Base-by-base conservation (phyloP, 1,140 invertebrate species). In the Wasmannia auropunctata region DNA sequence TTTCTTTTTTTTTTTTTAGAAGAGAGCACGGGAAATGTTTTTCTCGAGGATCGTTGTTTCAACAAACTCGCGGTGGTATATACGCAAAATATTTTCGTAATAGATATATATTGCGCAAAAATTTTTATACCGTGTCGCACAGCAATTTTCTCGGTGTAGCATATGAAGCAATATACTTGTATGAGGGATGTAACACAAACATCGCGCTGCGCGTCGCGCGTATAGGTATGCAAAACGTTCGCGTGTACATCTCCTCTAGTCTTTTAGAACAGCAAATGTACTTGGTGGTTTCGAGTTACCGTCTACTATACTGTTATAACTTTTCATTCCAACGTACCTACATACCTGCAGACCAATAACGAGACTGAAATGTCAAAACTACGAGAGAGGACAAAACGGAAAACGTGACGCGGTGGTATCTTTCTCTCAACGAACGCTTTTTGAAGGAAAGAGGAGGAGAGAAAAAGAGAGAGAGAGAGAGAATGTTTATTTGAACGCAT, bases 101-200 rank as follows among this genome's bases (percentile, higher is more conserved):
- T 58, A n/a, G n/a, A n/a, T n/a, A n/a, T n/a, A 75, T 16, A 37
- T 7, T 5, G 31, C 34, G 5, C 8, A 25, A 25, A 37, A 54
- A 37, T 74, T 22, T 37, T n/a, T 74, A 22, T 14, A 56, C 2
- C 46, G 28, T 34, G 46, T 72, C 31, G n/a, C n/a, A 40, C 34
- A 58, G 19, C 72, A 75, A 37, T 75, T 58, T 75, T 28, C 22
- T 25, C 51, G 25, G 51, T 25, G 25, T 70, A 70, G 25, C 67
- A 25, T 70, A 28, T n/a, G n/a, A 70, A 70, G 67, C 22, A 56
- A 37, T n/a, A 75, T 14, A n/a, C 31, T 75, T 56, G 3, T 58
- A 56, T 16, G 51, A 76, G 43, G 25, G 25, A 63, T n/a, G n/a
- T 2, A 77, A 8, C 22, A 51, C 43, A 62, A 60, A 62, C 3